Percentiles rank a stretch among this genome's conserved stretches.
Evolutionary conservation across 1,140 invertebrate species (phyloP).

Genomic region (Neodiprion fabricii): DNA sequence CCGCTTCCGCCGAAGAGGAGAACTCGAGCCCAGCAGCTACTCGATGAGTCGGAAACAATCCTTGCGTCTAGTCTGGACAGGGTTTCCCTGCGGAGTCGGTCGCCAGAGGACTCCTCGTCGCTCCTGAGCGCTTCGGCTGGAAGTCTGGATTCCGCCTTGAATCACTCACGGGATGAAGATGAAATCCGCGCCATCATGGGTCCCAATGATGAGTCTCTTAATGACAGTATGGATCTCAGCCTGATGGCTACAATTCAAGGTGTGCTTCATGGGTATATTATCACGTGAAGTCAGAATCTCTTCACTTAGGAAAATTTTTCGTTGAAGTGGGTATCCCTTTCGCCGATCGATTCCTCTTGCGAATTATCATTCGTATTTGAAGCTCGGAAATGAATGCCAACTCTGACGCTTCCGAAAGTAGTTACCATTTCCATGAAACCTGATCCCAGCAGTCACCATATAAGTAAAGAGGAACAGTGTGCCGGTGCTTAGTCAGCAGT

Average conservation of each 20-base stretch:
- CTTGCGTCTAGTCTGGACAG: conserved; percentile 66
- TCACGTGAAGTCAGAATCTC: too few species aligned
- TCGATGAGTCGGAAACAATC: conserved; percentile 62
- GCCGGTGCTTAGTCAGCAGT: not conserved
- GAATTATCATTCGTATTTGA: too few species aligned
- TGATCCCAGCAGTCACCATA: not conserved
- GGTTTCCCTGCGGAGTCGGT: conserved; percentile 68
- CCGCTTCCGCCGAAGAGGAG: conserved; percentile 79
- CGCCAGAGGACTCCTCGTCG: conserved; percentile 72
- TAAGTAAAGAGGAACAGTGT: not conserved
- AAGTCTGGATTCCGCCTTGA: conserved; percentile 83
- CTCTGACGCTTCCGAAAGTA: not conserved
- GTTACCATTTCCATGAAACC: not conserved
- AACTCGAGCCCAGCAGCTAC: conserved; percentile 58
- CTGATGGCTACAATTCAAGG: conserved; percentile 59
- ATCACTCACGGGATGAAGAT: conserved; percentile 79
- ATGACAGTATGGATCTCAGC: conserved; percentile 60
- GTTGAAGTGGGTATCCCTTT: too few species aligned
- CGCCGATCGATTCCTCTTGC: too few species aligned
- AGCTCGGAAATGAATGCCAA: too few species aligned
- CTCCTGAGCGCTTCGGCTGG: conserved; percentile 77
- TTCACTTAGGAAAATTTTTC: too few species aligned
- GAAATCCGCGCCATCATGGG: conserved; percentile 71
- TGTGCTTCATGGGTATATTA: conserved; percentile 27
- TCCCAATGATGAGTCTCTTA: conserved; percentile 60